Evolutionary conservation across 2,797 vertebrate species (phyloP).

Genomic region (Thripadectes ignobilis): DNA sequence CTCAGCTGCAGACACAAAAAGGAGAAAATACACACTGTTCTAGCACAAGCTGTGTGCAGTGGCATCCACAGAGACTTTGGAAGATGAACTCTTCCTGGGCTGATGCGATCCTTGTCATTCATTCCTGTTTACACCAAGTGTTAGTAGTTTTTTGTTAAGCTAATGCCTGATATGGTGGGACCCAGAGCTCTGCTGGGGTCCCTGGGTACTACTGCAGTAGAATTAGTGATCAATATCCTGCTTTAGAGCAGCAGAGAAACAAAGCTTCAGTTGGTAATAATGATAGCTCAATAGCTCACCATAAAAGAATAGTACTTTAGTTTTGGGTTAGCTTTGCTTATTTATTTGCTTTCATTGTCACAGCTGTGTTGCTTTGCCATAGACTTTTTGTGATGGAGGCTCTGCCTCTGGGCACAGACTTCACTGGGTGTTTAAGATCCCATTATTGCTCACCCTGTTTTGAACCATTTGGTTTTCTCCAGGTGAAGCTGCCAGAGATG

Average conservation of each 20-base stretch:
- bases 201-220: background rate
- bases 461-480: background rate
- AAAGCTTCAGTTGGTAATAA: constrained; percentile 36
- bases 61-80: constrained; percentile 74
- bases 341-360: constrained; percentile 9
- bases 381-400: background rate
- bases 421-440: background rate
- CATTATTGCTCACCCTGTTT: background rate
- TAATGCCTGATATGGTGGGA: background rate
- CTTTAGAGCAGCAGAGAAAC: constrained; percentile 46
- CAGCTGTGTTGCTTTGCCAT: background rate
- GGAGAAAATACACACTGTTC: constrained; percentile 71
- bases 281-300: background rate
- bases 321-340: background rate
- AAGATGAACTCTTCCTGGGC: constrained; percentile 71
- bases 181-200: background rate
- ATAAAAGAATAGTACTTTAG: background rate
- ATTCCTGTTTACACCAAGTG: constrained; percentile 46
- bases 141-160: constrained; percentile 23
- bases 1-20: constrained; percentile 77
- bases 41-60: constrained; percentile 68
- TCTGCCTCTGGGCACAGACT: background rate
- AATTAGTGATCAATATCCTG: background rate
- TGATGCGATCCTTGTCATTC: constrained; percentile 18
- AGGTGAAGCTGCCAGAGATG: background rate